These are phyloP conservation scores for Trissoscelio sp. DNA, from an alignment of 2,888 invertebrate genomes.

Conservation along the genomic window DNA sequence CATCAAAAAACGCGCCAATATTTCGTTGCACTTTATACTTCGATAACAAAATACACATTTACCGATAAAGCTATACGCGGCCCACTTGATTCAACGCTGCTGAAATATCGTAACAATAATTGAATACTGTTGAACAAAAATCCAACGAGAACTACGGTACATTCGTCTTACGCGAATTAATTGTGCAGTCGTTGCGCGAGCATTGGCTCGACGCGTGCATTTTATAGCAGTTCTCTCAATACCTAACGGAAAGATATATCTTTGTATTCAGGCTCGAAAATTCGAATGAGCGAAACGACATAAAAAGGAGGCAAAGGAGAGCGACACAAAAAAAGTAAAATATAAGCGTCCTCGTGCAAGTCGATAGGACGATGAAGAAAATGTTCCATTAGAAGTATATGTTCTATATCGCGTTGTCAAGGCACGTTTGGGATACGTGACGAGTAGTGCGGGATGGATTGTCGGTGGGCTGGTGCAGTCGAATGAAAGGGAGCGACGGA, in stretches of 20 bases:
- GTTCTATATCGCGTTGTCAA: slow-evolving; percentile 73
- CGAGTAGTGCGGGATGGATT: slow-evolving; percentile 68
- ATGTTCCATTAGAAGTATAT: slow-evolving; percentile 75
- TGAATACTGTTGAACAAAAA: neutral
- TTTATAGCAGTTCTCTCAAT: slow-evolving; percentile 9
- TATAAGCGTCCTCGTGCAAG: slow-evolving; percentile 21
- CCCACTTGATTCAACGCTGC: neutral
- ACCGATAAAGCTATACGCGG: neutral
- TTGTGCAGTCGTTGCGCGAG: slow-evolving; percentile 2
- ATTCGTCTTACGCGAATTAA: slow-evolving; percentile 23
- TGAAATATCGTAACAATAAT: neutral
- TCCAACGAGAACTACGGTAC: neutral
- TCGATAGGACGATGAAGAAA: slow-evolving; percentile 66
- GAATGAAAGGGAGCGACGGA: slow-evolving; percentile 53
- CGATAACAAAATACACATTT: neutral
- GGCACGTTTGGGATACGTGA: slow-evolving; percentile 75
- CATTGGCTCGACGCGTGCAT: neutral
- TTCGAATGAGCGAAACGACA: slow-evolving; percentile 46
- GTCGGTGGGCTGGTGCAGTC: slow-evolving; percentile 57
- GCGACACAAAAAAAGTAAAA: slow-evolving; percentile 14
- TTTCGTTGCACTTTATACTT: neutral
- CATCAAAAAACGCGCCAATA: neutral
- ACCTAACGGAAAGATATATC: slow-evolving; percentile 27
- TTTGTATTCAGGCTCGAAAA: slow-evolving; percentile 44
- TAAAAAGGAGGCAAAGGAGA: slow-evolving; percentile 20